A percentile compares a stretch with the other conserved stretches of the same genome.
Conservation (phyloP, 2,888 invertebrate species). For the Melikaiella ostensackeni region DNA sequence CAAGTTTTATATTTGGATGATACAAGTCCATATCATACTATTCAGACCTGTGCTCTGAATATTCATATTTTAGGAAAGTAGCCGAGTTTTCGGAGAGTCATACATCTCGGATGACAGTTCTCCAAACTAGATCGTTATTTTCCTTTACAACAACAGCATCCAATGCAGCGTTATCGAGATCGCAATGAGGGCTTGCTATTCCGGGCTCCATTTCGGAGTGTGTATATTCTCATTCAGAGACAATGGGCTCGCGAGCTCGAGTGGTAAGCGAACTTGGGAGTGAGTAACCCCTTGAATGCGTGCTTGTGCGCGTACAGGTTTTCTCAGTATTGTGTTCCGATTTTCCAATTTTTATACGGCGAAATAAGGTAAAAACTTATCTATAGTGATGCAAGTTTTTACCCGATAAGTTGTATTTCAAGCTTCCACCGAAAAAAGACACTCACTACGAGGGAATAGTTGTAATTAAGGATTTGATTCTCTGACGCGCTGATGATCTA, state of each 20-base stretch:
- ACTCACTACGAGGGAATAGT: too few relatives aligned
- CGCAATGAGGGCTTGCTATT: slow-evolving; percentile 26
- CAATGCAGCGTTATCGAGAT: slow-evolving; percentile 34
- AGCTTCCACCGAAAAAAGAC: too few relatives aligned
- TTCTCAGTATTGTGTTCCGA: not conserved
- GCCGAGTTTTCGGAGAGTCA: slow-evolving; percentile 23
- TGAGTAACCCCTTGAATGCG: slow-evolving; percentile 19
- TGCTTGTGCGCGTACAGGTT: not conserved
- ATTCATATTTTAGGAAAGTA: slow-evolving; percentile 32
- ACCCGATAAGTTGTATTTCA: too few relatives aligned
- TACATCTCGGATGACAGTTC: slow-evolving; percentile 33
- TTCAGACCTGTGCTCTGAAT: not conserved
- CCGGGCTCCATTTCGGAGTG: slow-evolving; percentile 31
- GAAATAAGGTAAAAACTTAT: too few relatives aligned
- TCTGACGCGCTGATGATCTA: too few relatives aligned
- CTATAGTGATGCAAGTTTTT: too few relatives aligned
- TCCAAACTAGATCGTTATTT: slow-evolving; percentile 32
- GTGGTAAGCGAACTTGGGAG: slow-evolving; percentile 15
- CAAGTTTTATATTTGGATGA: too few relatives aligned
- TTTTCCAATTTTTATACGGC: slow-evolving; percentile 1
- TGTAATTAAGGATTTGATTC: too few relatives aligned
- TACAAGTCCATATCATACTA: not conserved
- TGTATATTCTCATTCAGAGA: slow-evolving; percentile 40
- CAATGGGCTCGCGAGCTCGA: slow-evolving; percentile 34
- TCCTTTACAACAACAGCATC: slow-evolving; percentile 29